Evolutionary conservation across 2,797 vertebrate genomes (phyloP).

Genomic region (Rhyacichthys aspro): DNA sequence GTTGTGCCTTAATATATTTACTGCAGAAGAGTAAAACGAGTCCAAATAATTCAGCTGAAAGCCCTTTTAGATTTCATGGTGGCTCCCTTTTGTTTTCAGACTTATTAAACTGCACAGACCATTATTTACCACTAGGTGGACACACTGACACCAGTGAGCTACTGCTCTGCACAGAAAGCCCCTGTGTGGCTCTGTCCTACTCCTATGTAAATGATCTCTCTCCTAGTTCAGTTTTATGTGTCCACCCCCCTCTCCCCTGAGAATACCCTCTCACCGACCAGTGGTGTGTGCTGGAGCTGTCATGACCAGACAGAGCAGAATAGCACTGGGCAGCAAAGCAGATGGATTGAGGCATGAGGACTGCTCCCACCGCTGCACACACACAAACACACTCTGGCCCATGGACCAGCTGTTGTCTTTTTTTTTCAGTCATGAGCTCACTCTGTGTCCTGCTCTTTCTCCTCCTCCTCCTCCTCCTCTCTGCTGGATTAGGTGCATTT

Average conservation of each 20-base stretch:
- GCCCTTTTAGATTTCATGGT: no score
- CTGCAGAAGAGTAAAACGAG: no score
- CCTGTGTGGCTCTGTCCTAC: slow-evolving; percentile 34
- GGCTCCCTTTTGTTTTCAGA: no score
- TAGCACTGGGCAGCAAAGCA: slow-evolving; percentile 60
- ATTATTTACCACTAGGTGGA: neutral
- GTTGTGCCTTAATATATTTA: no score
- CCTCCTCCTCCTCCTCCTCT: slow-evolving; percentile 24
- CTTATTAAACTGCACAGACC: neutral
- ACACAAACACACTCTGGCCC: slow-evolving; percentile 42
- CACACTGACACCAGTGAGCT: neutral
- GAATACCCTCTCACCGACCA: slow-evolving; percentile 45
- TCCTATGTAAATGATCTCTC: slow-evolving; percentile 71
- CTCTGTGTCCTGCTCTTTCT: slow-evolving; percentile 27
- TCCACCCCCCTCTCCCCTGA: slow-evolving; percentile 54
- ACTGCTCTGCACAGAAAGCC: slow-evolving; percentile 18
- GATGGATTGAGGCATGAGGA: slow-evolving; percentile 62
- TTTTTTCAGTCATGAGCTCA: slow-evolving; percentile 51
- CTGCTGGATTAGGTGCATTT: slow-evolving; percentile 66
- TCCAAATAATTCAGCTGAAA: no score
- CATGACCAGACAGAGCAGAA: slow-evolving; percentile 62
- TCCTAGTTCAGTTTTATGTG: slow-evolving; percentile 62
- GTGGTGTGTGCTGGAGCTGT: slow-evolving; percentile 61
- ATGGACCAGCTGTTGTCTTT: slow-evolving; percentile 72
- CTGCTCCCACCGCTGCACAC: slow-evolving; percentile 44